Conservation (phyloP, 2,797 vertebrate genomes). For the Pelobates cultripes region DNA sequence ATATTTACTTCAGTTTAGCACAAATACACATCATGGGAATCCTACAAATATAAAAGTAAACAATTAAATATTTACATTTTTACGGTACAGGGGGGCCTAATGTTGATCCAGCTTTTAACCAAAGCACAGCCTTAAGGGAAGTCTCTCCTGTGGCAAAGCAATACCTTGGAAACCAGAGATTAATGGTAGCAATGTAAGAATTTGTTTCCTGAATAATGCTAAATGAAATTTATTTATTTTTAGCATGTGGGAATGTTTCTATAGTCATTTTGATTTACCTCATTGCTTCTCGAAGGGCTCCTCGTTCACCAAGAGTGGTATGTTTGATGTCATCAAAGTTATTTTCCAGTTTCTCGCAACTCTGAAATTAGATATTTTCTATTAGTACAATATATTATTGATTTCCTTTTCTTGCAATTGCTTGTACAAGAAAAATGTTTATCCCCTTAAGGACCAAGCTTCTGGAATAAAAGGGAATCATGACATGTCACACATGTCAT, state of each 20-base stretch:
- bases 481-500: no score
- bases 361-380: constrained; percentile 64
- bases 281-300: constrained; percentile 87
- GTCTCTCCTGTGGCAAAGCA: constrained; percentile 85
- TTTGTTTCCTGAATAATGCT: constrained; percentile 90
- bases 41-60: constrained; percentile 79
- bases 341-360: constrained; percentile 84
- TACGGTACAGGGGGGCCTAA: constrained; percentile 80
- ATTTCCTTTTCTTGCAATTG: no score
- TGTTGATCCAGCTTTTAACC: constrained; percentile 82
- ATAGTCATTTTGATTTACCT: constrained; percentile 89
- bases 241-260: constrained; percentile 88
- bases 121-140: constrained; percentile 81
- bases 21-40: constrained; percentile 80
- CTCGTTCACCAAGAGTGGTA: constrained; percentile 86
- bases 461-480: no score
- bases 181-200: constrained; percentile 88
- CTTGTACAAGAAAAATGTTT: no score
- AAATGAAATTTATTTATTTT: constrained; percentile 82
- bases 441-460: no score
- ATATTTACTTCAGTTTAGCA: constrained; percentile 72
- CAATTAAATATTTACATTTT: constrained; percentile 86
- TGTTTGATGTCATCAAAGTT: constrained; percentile 96
- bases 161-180: constrained; percentile 85
- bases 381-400: neutral